Percentiles rank a stretch among this genome's conserved stretches.
Conservation (phyloP, 1,140 invertebrate genomes). For the Trinorchestia longiramus region DNA sequence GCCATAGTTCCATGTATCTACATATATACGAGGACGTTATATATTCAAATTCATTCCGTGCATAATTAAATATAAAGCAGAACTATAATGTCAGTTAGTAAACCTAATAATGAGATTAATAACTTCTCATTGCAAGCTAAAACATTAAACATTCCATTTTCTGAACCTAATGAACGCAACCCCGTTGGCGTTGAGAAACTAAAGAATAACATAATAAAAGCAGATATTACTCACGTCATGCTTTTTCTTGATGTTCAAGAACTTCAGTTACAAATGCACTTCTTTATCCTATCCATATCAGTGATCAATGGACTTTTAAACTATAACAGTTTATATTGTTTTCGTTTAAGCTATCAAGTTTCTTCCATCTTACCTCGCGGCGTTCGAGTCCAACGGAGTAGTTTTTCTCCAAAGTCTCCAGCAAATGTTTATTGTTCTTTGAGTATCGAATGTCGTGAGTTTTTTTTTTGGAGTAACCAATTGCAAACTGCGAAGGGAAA, state of each 20-base stretch:
- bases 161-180: too few species aligned
- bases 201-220: neutral
- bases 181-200: too few species aligned
- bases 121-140: too few species aligned
- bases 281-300: neutral
- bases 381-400: neutral
- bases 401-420: neutral
- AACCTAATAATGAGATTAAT: too few species aligned
- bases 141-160: too few species aligned
- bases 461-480: neutral
- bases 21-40: too few species aligned
- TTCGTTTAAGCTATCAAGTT: neutral
- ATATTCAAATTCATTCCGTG: too few species aligned
- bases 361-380: neutral
- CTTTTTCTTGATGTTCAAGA: neutral
- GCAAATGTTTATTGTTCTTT: neutral
- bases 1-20: too few species aligned
- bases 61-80: too few species aligned
- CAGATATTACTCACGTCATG: neutral
- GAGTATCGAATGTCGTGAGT: neutral
- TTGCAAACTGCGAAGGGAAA: neutral
- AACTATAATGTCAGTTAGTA: too few species aligned
- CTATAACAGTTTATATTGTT: neutral
- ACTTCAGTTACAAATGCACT: neutral
- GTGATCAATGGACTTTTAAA: neutral